phyloP scores from a whole-genome alignment of 2,888 invertebrate species.

The Latrodectus hesperus region DNA sequence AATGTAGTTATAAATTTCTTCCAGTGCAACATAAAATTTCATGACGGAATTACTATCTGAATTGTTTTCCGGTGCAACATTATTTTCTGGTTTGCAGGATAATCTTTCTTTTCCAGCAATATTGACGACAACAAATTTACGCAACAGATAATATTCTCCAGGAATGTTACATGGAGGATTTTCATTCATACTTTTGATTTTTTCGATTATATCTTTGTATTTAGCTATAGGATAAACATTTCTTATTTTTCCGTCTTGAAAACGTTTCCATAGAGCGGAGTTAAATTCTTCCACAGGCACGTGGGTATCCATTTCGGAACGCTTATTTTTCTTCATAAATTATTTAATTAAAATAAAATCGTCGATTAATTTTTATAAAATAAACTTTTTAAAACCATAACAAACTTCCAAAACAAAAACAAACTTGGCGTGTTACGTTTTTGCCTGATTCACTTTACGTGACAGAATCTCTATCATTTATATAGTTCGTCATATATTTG shows the following conservation, averaged over 20 bases:
- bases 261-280: constrained; percentile 58
- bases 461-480: too few species aligned
- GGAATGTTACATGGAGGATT: constrained; percentile 64
- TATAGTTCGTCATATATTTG: too few species aligned
- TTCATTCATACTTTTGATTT: constrained; percentile 59
- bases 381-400: too few species aligned
- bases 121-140: constrained; percentile 61
- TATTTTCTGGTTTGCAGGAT: constrained; percentile 54
- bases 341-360: too few species aligned
- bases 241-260: constrained; percentile 58
- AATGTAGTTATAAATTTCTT: constrained; percentile 58
- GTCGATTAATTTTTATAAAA: too few species aligned
- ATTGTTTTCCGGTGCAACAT: constrained; percentile 15
- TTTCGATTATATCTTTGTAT: constrained; percentile 63
- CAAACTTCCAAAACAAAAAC: too few species aligned
- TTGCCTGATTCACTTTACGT: too few species aligned
- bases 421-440: too few species aligned
- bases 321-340: background rate
- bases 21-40: constrained; percentile 61
- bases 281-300: constrained; percentile 63
- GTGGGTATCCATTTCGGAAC: constrained; percentile 20
- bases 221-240: constrained; percentile 63
- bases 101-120: constrained; percentile 57
- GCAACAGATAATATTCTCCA: constrained; percentile 61
- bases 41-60: constrained; percentile 12